Evolutionary conservation across 2,113 vertebrate genomes (phyloP), one percentile per base, ranked within the genome.

Genomic region (Campylomormyrus numenius): DNA sequence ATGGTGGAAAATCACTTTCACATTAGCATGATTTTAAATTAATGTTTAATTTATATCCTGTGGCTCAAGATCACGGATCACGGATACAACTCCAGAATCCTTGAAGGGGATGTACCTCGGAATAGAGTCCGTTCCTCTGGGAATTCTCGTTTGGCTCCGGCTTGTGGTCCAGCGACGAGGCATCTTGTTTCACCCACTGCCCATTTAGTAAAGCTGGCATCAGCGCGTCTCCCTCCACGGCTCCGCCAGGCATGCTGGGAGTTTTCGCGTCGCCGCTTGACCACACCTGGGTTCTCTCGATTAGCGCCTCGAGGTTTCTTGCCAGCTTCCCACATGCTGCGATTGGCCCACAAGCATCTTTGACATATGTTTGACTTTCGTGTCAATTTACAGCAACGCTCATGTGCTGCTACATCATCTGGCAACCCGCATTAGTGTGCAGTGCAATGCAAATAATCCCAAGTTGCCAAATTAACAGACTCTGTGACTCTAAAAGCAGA

Each of bases 271-370:
- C 84, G 19, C 89, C 90, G 58, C 90, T 90, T 24, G 92, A 89
- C 93, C 93, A 93, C 88, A 87, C 85, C 88, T 93, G 92, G 17
- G 92, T 93, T 85, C 90, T 93, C 52, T 94, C 91, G 4, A 94
- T 93, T 88, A 94, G 91, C 46, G 92, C 83, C 88, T 94, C 94
- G n/a, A 94, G 85, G 88, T 93, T 93, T 89, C 90, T 90, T 17
- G 94, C 93, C 70, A 94, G 90, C 89, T 93, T 93, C 74, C 90
- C 90, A 91, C 93, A 92, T 27, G 91, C 92, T 94, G 84, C 31
- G 31, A 8, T 91, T 56, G 39, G 48, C 39, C 24, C 77, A 80
- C 53, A 83, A 24, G 50, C 27, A 56, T 49, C 84, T n/a, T 2
- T 80, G 42, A 85, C 49, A 88, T 13, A 77, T 88, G 53, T 74